phyloP scores from a whole-genome alignment of 2,113 vertebrate species.

The Bufo bufo region DNA sequence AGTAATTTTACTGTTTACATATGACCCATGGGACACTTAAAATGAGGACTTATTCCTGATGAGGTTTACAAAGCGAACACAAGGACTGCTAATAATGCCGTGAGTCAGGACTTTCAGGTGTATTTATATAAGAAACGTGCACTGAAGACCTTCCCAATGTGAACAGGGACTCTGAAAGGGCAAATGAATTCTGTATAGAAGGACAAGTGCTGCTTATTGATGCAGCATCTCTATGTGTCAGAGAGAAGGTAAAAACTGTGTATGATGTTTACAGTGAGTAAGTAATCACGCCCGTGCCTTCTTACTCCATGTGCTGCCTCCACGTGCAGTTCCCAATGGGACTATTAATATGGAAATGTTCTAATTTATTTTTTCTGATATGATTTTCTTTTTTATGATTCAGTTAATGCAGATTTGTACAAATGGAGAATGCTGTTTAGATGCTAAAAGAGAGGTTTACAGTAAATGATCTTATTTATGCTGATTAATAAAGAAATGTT shows the following conservation, averaged over 20 bases:
- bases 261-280: not conserved
- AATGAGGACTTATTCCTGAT: not conserved
- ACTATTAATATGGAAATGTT: not conserved
- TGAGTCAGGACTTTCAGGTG: not conserved
- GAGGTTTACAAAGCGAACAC: too few relatives aligned
- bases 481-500: slow-evolving; percentile 15
- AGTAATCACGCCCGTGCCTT: not conserved
- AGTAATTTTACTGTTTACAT: not conserved
- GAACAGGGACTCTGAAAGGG: not conserved
- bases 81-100: not conserved
- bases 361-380: slow-evolving; percentile 18
- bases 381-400: slow-evolving; percentile 26
- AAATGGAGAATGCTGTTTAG: not conserved
- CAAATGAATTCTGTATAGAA: not conserved
- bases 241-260: not conserved
- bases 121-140: not conserved
- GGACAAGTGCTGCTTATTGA: not conserved
- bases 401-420: not conserved
- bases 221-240: not conserved
- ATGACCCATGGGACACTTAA: not conserved
- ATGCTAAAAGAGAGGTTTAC: not conserved
- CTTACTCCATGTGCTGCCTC: not conserved
- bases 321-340: not conserved
- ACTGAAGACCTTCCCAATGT: not conserved
- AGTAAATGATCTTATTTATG: slow-evolving; percentile 17